Base-by-base conservation (phyloP, 2,113 vertebrate species). In the Motacilla alba region DNA sequence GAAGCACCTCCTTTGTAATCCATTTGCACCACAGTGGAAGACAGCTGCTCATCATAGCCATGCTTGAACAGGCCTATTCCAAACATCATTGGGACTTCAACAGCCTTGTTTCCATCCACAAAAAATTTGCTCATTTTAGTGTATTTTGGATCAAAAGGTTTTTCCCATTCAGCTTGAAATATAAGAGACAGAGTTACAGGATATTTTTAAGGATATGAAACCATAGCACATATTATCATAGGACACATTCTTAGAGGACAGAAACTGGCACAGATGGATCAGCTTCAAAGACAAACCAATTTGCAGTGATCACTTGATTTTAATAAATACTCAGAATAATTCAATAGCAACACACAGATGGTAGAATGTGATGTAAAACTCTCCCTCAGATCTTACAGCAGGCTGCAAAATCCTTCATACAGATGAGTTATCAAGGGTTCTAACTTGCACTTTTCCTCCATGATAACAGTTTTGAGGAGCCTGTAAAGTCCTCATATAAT, bases 1-100 rank as follows among this genome's bases (percentile, higher is more conserved):
- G 98, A 98, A 64, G 98, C 98, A 89, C 98, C 98, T 81, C 98
- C 97, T 95, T 98, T 98, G 96, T 99, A 99, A 37, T 98, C 98
- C 43, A 99, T 97, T 93, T 98, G 97, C 64, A 99, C 97, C 89
- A 99, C 96, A 14, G 95, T 94, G 37, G 98, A 97, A 82, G 97
- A 96, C 12, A 98, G 95, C 11, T 95, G 43, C 3, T 89, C 49
- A 67, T 98, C 98, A 46, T 98, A 68, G 47, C 93, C 95, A 2
- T 95, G 68, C 41, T 97, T 96, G 91, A 94, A 97, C n/a, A 87
- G 5, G 26, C 96, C 96, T 17, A 83, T 87, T 89, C 94, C 93
- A 56, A 86, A 95, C 97, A 97, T 97, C 96, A 97, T 95, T 0
- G 96, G 96, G 41, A 97, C 96, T 83, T 96, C 83, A 49, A 97